These are phyloP conservation scores for Drosophila subquinaria DNA, from an alignment of 2,888 invertebrate species.

Conservation along the genomic window DNA sequence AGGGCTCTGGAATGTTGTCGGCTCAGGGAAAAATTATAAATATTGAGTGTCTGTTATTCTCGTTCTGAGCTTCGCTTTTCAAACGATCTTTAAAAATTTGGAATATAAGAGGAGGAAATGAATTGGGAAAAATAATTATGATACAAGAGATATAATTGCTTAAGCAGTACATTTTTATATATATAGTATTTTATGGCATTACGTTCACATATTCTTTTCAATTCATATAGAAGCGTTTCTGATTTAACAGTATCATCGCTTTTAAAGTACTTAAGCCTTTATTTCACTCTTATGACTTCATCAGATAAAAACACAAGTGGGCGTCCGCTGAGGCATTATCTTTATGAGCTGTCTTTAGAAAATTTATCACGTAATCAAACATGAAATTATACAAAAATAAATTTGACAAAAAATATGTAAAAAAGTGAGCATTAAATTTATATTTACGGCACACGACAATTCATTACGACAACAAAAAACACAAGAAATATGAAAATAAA, in stretches of 20 bases:
- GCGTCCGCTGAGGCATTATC: not conserved
- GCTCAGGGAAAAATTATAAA: slow-evolving; percentile 4
- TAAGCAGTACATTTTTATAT: not conserved
- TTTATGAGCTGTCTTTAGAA: slow-evolving; percentile 43
- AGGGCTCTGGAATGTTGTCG: slow-evolving; percentile 44
- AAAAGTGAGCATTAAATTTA: slow-evolving; percentile 43
- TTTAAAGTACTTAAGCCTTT: slow-evolving; percentile 19
- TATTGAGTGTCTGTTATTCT: slow-evolving; percentile 3
- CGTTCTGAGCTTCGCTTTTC: slow-evolving; percentile 1
- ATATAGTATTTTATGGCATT: not conserved
- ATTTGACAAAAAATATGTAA: slow-evolving; percentile 40
- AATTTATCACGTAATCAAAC: slow-evolving; percentile 66
- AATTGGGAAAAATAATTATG: not conserved
- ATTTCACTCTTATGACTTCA: slow-evolving; percentile 14
- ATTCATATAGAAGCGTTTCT: not conserved
- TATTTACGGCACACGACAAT: slow-evolving; percentile 56
- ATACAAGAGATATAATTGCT: not conserved
- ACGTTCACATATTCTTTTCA: not conserved
- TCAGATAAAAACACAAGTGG: slow-evolving; percentile 2
- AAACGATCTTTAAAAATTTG: not conserved
- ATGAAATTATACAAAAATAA: slow-evolving; percentile 53
- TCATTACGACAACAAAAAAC: slow-evolving; percentile 28
- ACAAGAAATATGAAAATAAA: slow-evolving; percentile 22
- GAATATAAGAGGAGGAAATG: not conserved
- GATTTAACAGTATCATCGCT: not conserved